Base-by-base conservation (phyloP, 2,113 vertebrate species). In the Calonectris borealis region DNA sequence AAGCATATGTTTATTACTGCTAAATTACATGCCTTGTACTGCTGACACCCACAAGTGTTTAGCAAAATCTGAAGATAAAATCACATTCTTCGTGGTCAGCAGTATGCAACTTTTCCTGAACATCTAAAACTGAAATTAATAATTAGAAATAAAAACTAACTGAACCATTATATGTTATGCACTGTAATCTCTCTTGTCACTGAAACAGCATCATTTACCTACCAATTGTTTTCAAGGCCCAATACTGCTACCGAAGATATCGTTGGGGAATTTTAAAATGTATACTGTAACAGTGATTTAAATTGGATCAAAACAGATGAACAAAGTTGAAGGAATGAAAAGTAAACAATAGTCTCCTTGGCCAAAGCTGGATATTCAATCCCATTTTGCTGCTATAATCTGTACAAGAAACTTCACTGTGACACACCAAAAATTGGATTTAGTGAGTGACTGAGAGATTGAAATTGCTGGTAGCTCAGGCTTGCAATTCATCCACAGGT, bases 391-490 rank as follows among this genome's bases (percentile, higher is more conserved):
- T 75, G 68, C 54, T 94, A 34, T 62, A 95, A 93, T 88, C 86
- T 32, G n/a, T 88, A 94, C 24, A 42, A 34, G 49, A 81, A 97
- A 95, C 46, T 93, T 75, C 48, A 38, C 66, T 85, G 77, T 82
- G 81, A 90, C 86, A 96, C 69, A 81, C 32, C 48, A 88, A 92
- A 73, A 93, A 91, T 83, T 87, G 91, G 65, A 91, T 76, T 93
- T 64, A 65, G 80, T 22, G 62, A 64, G 61, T 83, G 76, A 70
- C 76, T 69, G 65, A 96, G 91, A 95, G 55, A 85, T 16, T 42
- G 79, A 90, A 93, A 86, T 64, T 71, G 65, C 32, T 85, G 36
- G 29, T 38, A 88, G 65, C 69, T 96, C 68, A 66, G 44, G 64
- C 72, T 60, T 88, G 72, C 32, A 90, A 95, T 92, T 93, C 89